Conservation (phyloP, 2,888 invertebrate genomes). For the Cerastis rubricosa region DNA sequence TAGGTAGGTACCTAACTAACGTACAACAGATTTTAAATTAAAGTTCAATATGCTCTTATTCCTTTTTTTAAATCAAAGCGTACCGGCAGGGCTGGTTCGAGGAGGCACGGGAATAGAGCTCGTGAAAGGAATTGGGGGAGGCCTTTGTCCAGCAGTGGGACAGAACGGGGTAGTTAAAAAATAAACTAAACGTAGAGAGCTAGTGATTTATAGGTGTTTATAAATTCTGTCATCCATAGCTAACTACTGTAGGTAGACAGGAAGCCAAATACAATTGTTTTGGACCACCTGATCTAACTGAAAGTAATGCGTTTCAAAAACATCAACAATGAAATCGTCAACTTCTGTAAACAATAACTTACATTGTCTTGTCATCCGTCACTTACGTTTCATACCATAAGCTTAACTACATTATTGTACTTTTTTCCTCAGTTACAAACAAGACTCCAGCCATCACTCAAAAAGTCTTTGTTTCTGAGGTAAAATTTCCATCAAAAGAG, state of each 20-base stretch:
- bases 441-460: background rate
- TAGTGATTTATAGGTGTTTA: background rate
- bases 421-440: background rate
- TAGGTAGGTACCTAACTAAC: too few relatives aligned
- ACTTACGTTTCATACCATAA: background rate
- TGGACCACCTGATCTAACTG: background rate
- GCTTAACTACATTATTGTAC: background rate
- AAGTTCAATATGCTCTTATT: background rate
- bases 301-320: background rate
- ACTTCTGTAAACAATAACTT: slow-evolving; percentile 11
- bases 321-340: background rate
- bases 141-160: too few relatives aligned
- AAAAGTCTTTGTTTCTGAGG: slow-evolving; percentile 30
- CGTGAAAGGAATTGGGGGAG: too few relatives aligned
- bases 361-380: slow-evolving; percentile 10
- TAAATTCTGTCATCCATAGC: background rate
- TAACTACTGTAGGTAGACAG: background rate
- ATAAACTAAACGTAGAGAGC: too few relatives aligned
- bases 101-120: too few relatives aligned
- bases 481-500: slow-evolving; percentile 31
- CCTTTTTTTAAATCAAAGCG: background rate
- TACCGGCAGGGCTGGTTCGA: background rate
- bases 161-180: too few relatives aligned
- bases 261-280: background rate
- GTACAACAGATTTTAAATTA: too few relatives aligned